A percentile compares a stretch with the other conserved stretches of the same genome.
Conservation (phyloP, 1,140 invertebrate species). For the Drosophila carrolli region DNA sequence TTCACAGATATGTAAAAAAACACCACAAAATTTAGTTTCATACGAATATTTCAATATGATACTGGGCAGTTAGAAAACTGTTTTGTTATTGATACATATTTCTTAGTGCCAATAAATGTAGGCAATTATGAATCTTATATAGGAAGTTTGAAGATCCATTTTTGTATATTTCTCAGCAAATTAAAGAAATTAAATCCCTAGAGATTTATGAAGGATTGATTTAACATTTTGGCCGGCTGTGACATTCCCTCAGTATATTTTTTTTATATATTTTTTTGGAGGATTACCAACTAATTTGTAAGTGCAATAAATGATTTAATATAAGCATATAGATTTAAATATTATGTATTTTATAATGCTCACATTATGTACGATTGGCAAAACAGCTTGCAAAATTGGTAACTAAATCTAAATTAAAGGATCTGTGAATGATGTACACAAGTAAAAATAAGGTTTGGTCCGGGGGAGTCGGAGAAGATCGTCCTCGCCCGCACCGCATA, state of each 20-base stretch:
- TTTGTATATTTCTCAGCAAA: too few relatives aligned
- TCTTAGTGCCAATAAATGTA: too few relatives aligned
- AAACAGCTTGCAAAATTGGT: constrained; percentile 37
- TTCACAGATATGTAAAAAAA: too few relatives aligned
- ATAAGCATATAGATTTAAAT: constrained; percentile 59
- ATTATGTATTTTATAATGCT: constrained; percentile 73
- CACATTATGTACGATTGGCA: constrained; percentile 57
- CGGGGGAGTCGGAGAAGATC: background rate
- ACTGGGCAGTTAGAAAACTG: too few relatives aligned
- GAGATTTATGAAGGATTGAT: constrained; percentile 4
- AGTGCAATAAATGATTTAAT: constrained; percentile 52
- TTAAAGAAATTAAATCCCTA: background rate
- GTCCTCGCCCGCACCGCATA: constrained; percentile 26
- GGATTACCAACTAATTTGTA: constrained; percentile 69
- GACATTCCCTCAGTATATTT: background rate
- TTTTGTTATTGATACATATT: too few relatives aligned
- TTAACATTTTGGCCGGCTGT: background rate
- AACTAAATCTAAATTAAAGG: constrained; percentile 48
- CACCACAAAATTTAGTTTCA: too few relatives aligned
- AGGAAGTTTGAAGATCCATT: too few relatives aligned
- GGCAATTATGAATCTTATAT: too few relatives aligned
- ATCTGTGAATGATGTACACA: constrained; percentile 41
- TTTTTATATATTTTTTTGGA: background rate
- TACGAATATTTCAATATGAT: too few relatives aligned
- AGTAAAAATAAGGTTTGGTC: constrained; percentile 52